Evolutionary conservation across 2,888 invertebrate genomes (phyloP), one percentile per base, ranked within the genome.

Genomic region (Eledona agricola): DNA sequence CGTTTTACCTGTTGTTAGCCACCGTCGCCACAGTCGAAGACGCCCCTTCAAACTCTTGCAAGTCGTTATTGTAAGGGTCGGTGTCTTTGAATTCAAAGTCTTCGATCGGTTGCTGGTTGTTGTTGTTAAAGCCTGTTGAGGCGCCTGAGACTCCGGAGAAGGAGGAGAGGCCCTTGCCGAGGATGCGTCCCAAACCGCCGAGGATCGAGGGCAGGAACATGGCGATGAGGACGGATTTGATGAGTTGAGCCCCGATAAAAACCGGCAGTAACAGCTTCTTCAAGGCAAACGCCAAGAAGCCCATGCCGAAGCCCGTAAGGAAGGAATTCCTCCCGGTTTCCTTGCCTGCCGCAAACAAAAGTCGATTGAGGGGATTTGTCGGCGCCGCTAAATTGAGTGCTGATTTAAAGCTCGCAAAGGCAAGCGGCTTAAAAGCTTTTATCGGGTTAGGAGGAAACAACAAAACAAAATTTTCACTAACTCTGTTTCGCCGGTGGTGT

Each of bases 161-260:
- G 2, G 84, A 83, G 69, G 81, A 72, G 71, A 79, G 59, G 28
- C 92, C 91, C 83, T 92, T 92, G 47, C 90, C 90, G 50, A 91
- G 84, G 55, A 92, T 83, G 77, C 90, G 90, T 38, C 90, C 90
- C 49, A 92, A 82, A 63, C 89, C 89, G 42, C 92, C 91, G 57
- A 93, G 80, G 51, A 93, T 85, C 53, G 90, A 89, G 0, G 92
- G 92, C 70, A 93, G 80, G 75, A 93, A 92, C 79, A 93, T 84
- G 4, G 91, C 92, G 17, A 93, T 81, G 11, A 93, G 77, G 29
- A 92, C 82, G 19, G 90, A 89, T 77, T 93, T 93, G 64, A 91
- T 80, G 38, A 93, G 81, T 77, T 93, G 91, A 2, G 88, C 84
- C 1, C 90, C 93, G 68, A 93, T 85, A 66, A 92, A 82, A 38